phyloP scores from a whole-genome alignment of 2,797 vertebrate species.

The Sebastes vulpes region DNA sequence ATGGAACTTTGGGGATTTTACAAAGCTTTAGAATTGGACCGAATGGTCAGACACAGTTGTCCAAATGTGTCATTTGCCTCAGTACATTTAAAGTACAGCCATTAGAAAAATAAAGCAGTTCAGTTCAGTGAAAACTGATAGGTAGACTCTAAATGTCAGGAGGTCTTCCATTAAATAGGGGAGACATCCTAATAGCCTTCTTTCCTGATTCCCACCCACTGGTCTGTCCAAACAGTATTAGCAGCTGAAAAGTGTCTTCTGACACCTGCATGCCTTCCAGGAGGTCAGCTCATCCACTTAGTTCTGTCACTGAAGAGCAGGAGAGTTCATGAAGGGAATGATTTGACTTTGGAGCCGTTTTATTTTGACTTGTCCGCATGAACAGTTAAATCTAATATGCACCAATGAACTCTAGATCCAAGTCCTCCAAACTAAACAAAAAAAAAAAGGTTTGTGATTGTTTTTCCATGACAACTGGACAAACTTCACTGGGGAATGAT shows the following conservation, averaged over 20 bases:
- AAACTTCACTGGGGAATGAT: no score
- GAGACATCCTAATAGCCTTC: neutral
- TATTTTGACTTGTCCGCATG: neutral
- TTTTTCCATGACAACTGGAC: no score
- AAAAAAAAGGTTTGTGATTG: neutral
- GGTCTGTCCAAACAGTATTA: slow-evolving; percentile 37
- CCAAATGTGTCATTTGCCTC: neutral
- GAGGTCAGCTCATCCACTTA: neutral
- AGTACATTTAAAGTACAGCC: neutral
- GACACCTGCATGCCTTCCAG: slow-evolving; percentile 12
- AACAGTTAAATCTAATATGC: neutral
- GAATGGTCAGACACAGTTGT: neutral
- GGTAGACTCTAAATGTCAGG: neutral
- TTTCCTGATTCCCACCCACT: slow-evolving; percentile 4
- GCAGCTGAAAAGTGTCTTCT: neutral
- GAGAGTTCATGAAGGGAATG: neutral
- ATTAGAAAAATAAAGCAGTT: neutral
- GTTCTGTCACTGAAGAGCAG: neutral
- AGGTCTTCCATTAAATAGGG: neutral
- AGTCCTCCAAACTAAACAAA: neutral
- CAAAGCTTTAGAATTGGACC: neutral
- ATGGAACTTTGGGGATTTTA: neutral
- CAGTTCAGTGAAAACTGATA: neutral
- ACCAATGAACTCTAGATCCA: neutral
- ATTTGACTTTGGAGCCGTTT: neutral